Base-by-base conservation (phyloP, 2,888 invertebrate species). In the Dugesia japonica region DNA sequence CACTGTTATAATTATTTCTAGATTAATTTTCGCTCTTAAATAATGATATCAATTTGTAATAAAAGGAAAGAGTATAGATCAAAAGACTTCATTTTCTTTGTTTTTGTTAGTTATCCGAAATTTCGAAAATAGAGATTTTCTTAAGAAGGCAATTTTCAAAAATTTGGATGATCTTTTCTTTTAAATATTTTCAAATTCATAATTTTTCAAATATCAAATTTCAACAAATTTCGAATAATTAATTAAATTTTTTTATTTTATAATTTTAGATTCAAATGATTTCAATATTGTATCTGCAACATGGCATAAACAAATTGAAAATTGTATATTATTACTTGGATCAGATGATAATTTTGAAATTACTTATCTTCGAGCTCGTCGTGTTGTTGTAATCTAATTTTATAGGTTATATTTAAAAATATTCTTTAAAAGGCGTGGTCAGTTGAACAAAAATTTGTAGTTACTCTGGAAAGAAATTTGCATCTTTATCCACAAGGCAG, bases 281-380 rank as follows among this genome's bases (percentile, higher is more conserved):
- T 4, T 23, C 56, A 56, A 56, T 56, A 56, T 56, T 20, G 56
- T 56, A 9, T 56, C 20, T n/a, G 56, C 56, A 56, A 56, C 56
- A n/a, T 56, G 56, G 56, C 56, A 56, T 56, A 56, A 23, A 56
- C n/a, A 56, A 56, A 56, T n/a, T 56, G 56, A 56, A n/a, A 20
- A 56, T n/a, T 56, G 56, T 23, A 56, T 56, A 9, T 20, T 56
- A 20, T 56, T 56, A 56, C 17, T 56, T 9, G n/a, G n/a, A 56
- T n/a, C 23, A 1, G 56, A 56, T 56, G 56, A 56, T 7, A 56
- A n/a, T 20, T 56, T 56, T 56, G 56, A 56, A n/a, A 13, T 56
- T 13, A n/a, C 17, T 20, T 4, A 56, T 56, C 4, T 56, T 13
- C 56, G 56, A 23, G 56, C 23, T n/a, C 56, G 56, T 56, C 56